Conservation (phyloP, 2,888 invertebrate species). For the Agrilus mali region DNA sequence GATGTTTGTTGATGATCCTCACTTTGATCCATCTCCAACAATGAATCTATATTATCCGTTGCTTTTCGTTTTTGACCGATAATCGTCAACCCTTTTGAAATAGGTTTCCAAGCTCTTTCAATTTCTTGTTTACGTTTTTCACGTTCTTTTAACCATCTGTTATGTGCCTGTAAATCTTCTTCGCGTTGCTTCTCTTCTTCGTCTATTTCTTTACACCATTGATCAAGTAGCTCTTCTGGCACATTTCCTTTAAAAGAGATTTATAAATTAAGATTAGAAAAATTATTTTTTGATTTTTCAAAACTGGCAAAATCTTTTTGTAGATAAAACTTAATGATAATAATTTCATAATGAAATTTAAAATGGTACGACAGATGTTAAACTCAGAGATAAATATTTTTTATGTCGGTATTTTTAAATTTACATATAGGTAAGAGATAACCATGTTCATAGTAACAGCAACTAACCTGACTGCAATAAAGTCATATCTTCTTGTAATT, state of each 20-base stretch:
- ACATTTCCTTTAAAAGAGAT: slow-evolving; percentile 32
- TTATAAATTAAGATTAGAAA: no score
- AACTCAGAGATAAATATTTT: no score
- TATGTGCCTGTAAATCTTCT: slow-evolving; percentile 49
- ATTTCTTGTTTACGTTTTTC: slow-evolving; percentile 51
- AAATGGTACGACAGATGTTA: no score
- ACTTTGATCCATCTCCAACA: slow-evolving; percentile 22
- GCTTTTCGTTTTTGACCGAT: slow-evolving; percentile 29
- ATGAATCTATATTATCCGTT: slow-evolving; percentile 26
- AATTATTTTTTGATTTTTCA: no score
- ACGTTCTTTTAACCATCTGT: slow-evolving; percentile 50
- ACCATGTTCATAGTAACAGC: not conserved
- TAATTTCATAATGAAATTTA: no score
- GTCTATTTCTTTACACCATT: slow-evolving; percentile 64
- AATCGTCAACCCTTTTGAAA: slow-evolving; percentile 15
- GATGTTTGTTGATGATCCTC: slow-evolving; percentile 16
- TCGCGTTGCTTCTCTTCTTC: slow-evolving; percentile 57
- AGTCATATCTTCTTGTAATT: slow-evolving; percentile 51
- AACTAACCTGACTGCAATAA: slow-evolving; percentile 37
- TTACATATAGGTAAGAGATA: no score
- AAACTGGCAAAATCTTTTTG: no score
- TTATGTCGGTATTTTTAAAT: no score
- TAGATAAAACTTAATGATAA: no score
- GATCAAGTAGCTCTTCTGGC: slow-evolving; percentile 59
- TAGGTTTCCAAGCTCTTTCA: slow-evolving; percentile 47